These are phyloP conservation scores for Drosophila limbata DNA, from an alignment of 2,888 invertebrate species.

Conservation along the genomic window DNA sequence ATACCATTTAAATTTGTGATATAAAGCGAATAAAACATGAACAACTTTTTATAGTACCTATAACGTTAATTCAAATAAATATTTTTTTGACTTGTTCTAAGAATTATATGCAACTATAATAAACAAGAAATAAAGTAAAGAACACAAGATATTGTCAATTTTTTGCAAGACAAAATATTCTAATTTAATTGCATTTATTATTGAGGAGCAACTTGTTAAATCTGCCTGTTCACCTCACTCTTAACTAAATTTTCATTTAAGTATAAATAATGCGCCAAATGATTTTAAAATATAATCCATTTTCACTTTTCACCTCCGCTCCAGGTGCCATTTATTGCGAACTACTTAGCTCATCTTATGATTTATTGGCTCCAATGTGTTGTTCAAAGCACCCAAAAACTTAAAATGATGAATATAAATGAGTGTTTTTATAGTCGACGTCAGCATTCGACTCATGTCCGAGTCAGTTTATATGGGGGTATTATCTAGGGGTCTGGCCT, in stretches of 20 bases:
- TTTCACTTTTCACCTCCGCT: slow-evolving; percentile 9
- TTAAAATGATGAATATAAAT: slow-evolving; percentile 58
- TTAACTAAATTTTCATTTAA: neutral
- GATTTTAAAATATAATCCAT: slow-evolving; percentile 7
- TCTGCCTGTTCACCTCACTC: neutral
- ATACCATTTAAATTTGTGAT: no score
- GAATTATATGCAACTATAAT: no score
- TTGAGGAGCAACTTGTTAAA: no score
- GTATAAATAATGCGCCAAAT: neutral
- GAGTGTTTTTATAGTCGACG: slow-evolving; percentile 51
- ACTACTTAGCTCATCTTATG: slow-evolving; percentile 52
- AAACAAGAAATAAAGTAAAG: no score
- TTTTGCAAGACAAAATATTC: no score
- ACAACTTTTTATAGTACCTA: no score
- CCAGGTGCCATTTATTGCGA: slow-evolving; percentile 54
- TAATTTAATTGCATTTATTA: no score
- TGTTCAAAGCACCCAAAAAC: slow-evolving; percentile 24
- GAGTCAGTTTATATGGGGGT: slow-evolving; percentile 36
- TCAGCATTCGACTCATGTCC: slow-evolving; percentile 31
- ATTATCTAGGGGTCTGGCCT: slow-evolving; percentile 63
- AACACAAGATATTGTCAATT: no score
- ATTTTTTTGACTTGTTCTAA: no score
- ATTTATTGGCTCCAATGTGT: slow-evolving; percentile 52
- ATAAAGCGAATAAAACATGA: no score
- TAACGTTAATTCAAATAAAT: no score